Conservation (phyloP, 53 echinoderm and acorn worm species). For the Echinarachnius parma region DNA sequence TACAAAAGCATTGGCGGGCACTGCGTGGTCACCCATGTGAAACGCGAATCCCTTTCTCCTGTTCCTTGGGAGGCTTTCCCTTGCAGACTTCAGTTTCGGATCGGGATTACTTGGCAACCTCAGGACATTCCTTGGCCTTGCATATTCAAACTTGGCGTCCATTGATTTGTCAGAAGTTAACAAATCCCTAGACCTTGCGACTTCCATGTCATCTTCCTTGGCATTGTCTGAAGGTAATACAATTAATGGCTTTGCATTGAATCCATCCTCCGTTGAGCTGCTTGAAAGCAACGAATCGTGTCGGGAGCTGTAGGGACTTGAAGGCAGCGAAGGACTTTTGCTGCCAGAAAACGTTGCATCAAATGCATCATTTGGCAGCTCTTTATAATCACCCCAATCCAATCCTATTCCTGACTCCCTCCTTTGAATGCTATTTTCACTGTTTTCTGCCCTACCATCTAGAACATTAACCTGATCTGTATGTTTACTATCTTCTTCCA, state of each 20-base stretch:
- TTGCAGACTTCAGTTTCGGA: slow-evolving; percentile 60
- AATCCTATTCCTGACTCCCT: not conserved
- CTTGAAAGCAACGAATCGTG: too few relatives aligned
- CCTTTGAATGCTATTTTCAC: too few relatives aligned
- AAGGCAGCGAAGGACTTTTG: slow-evolving; percentile 1
- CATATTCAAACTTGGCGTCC: not conserved
- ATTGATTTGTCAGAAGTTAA: too few relatives aligned
- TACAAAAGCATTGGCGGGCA: slow-evolving; percentile 57
- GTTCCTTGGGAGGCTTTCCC: slow-evolving; percentile 35
- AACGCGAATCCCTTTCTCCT: slow-evolving; percentile 51
- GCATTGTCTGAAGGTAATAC: too few relatives aligned
- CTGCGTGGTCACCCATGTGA: slow-evolving; percentile 38
- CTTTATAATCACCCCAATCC: slow-evolving; percentile 12
- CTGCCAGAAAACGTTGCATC: not conserved
- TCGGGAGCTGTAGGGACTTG: not conserved
- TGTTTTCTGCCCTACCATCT: too few relatives aligned
- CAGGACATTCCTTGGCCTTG: not conserved
- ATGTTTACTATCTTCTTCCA: too few relatives aligned
- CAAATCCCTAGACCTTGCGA: too few relatives aligned
- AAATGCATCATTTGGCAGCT: slow-evolving; percentile 14
- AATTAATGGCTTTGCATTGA: too few relatives aligned
- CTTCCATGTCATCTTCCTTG: too few relatives aligned
- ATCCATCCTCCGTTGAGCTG: too few relatives aligned
- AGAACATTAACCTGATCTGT: too few relatives aligned
- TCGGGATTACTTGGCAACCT: slow-evolving; percentile 14